Evolutionary conservation across 1,140 invertebrate genomes (phyloP), one percentile per base, ranked within the genome.

Genomic region (Cyclargus thomasi): DNA sequence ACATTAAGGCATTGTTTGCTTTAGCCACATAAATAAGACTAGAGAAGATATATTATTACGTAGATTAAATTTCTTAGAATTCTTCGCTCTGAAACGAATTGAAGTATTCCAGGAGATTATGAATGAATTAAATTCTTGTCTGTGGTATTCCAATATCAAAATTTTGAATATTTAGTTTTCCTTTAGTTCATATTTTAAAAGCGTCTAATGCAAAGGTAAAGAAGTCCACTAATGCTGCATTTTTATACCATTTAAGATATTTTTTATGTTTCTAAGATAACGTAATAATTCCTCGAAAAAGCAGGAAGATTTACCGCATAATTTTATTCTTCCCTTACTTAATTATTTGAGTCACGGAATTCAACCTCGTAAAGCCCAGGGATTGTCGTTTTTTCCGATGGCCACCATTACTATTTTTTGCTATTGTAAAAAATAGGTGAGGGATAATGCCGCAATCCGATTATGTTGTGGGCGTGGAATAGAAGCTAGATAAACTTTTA

Each of bases 261-360:
- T 29, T 29, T 29, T 29, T 29, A 29, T 29, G 8, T 29, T 29
- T 29, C 29, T 29, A 29, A 29, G 29, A 29, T 29, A 47, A 47
- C 39, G 39, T 47, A 47, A 47, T 47, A 47, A 14, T 47, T 47
- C 14, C 5, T 14, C 10, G 10, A 47, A 47, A 47, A 47, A 47
- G 14, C 11, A 59, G 18, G 18, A 59, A 59, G 55, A 86, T 89
- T 89, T 86, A 88, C 86, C 77, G 81, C 86, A 86, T 85, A 89
- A 88, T 87, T 88, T 88, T 74, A 80, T 81, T 77, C 79, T 78
- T 83, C 82, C 77, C 77, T 77, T 70, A 83, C 79, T 86, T 90
- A 88, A 88, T 88, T 90, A 88, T 90, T 86, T 86, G 83, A 88
- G 85, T 88, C 86, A 88, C 88, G 88, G 79, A 88, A 88, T 88